Evolutionary conservation across 2,888 invertebrate genomes (phyloP), one percentile per base, ranked within the genome.

Genomic region (Agriopis marginaria): DNA sequence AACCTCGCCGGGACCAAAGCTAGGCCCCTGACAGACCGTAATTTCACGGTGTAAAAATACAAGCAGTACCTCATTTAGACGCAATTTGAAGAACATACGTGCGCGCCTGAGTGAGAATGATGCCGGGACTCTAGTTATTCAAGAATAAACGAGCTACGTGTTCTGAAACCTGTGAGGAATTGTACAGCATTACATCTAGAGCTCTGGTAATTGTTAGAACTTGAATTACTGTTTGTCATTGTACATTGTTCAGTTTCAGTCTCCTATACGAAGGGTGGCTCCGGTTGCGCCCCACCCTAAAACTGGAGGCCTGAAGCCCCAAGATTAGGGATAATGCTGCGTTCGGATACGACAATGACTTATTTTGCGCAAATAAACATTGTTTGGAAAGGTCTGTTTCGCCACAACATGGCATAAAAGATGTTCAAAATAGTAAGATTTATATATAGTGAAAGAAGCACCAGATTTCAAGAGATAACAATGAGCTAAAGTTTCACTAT

Each of bases 21-120:
- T 70, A 72, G 74, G 70, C 60, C 66, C 79, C 80, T 81, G 80
- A 80, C 82, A 79, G 73, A 74, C 79, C 77, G 77, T 82, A 79
- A 85, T 82, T 81, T 78, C 63, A 66, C 66, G 32, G 50, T 63
- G 23, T 47, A 44, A 62, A 54, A 60, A 70, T 63, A 63, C 50
- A 62, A 59, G 39, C 70, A 70, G 66, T 70, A 75, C 72, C 77
- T 64, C 63, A 51, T 67, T 67, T 42, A 51, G 39, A 42, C 63
- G 14, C 51, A 65, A 65, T 58, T 69, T 55, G 60, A 50, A 42
- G 23, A 51, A 10, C 11, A 12, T n/a, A 45, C n/a, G n/a, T 5
- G n/a, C 47, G 47, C 7, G 47, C 4, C 47, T n/a, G n/a, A 14
- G n/a, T 47, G 47, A 47, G 4, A n/a, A 32, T 32, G 32, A 5